Base-by-base conservation (phyloP, 1,140 invertebrate genomes). In the Plutomurus gul region DNA sequence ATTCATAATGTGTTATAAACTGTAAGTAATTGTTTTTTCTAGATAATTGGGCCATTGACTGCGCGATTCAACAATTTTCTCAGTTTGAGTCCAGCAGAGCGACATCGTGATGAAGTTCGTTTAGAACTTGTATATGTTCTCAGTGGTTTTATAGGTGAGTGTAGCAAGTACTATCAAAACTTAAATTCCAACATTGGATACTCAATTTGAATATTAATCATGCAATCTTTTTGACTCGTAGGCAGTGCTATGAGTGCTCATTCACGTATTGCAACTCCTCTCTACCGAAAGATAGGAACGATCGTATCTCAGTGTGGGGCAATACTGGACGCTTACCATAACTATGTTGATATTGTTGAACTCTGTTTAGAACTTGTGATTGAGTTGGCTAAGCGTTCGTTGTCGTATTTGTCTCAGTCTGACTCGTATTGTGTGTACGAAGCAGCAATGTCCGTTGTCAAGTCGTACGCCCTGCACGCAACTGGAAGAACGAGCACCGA, bases 321-420 rank as follows among this genome's bases (percentile, higher is more conserved):
- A 36, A 87, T 95, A 27, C 84, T 95, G 25, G 91, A 89, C 74
- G 84, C 93, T 3, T 95, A 94, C 85, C 92, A 93, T 86, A 94
- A 94, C 87, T 95, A 94, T 87, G 91, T 92, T 65, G 89, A 92
- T 76, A 90, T 96, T 74, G 92, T 96, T 20, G 90, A 94, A 84
- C 87, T 94, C 13, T 90, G 94, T 74, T 86, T 96, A 60, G 92
- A 95, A 85, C 86, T 96, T 3, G 91, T 94, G 79, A 90, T 89
- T 70, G 91, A 93, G 85, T 91, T 91, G 84, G 90, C 92, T 1
- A 90, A 91, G 76, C 86, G 77, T 13, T 91, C 93, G 88, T 85
- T 94, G 39, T 91, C 90, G 83, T 92, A 90, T 80, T 88, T 94
- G 5, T 84, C 86, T 70, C 85, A 90, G 84, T 85, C 86, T 13